A percentile compares a stretch with the other conserved stretches of the same genome.
Evolutionary conservation across 2,113 vertebrate genomes (phyloP).

Genomic region (Sminthopsis crassicaudata): DNA sequence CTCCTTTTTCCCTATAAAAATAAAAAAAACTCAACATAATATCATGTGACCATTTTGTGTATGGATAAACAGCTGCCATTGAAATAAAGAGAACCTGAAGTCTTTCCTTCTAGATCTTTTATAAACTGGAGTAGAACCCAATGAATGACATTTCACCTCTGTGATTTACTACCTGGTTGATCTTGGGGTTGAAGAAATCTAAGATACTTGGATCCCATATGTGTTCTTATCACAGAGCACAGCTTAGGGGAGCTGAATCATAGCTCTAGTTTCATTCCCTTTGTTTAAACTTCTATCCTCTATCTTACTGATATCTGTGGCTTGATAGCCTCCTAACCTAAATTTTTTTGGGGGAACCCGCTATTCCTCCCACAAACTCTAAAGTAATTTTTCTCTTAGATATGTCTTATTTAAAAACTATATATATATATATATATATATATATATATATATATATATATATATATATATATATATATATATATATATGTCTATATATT

Average conservation of each 20-base stretch:
- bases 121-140: background rate
- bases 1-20: background rate
- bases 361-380: background rate
- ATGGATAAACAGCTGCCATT: background rate
- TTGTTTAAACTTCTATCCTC: background rate
- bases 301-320: background rate
- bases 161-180: background rate
- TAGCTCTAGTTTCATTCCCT: background rate
- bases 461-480: too few species aligned
- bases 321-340: background rate
- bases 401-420: background rate
- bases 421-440: too few species aligned
- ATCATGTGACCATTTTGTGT: background rate
- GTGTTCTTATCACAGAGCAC: background rate
- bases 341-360: background rate
- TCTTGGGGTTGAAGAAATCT: background rate
- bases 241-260: background rate
- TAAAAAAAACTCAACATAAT: background rate
- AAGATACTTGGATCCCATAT: background rate
- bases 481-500: too few species aligned
- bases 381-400: background rate
- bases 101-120: background rate
- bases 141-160: background rate
- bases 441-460: too few species aligned
- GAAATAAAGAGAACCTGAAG: background rate